A percentile compares a stretch with the other conserved stretches of the same genome.
Evolutionary conservation across 2,888 invertebrate species (phyloP).

Genomic region (Drosophila anomelani): DNA sequence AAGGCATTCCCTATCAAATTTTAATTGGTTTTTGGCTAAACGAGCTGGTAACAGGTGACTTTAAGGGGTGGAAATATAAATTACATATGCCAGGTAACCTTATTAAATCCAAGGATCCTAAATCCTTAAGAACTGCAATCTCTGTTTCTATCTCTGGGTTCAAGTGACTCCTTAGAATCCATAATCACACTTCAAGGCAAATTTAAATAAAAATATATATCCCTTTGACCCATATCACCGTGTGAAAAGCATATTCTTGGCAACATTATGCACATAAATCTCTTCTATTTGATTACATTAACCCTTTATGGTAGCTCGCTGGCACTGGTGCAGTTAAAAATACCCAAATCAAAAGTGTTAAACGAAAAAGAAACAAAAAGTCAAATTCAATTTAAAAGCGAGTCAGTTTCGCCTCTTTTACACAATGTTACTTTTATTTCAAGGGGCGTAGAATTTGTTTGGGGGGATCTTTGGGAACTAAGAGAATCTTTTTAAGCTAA

Average conservation of each 20-base stretch:
- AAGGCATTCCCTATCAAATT: constrained; percentile 29
- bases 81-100: constrained; percentile 14
- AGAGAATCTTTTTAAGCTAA: no score
- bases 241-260: constrained; percentile 29
- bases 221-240: constrained; percentile 41
- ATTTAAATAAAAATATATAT: constrained; percentile 37
- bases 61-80: constrained; percentile 5
- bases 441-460: background rate
- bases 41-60: constrained; percentile 14
- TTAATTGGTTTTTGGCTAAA: constrained; percentile 39
- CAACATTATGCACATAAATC: constrained; percentile 44
- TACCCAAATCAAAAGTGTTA: constrained; percentile 59
- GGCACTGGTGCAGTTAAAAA: constrained; percentile 27
- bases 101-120: background rate
- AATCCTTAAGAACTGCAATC: background rate
- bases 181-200: constrained; percentile 11
- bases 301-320: constrained; percentile 15
- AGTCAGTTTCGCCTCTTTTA: constrained; percentile 24
- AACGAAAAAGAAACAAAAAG: constrained; percentile 37
- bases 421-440: constrained; percentile 1
- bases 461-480: no score
- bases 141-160: background rate
- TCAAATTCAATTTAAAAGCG: constrained; percentile 48
- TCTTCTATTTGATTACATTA: constrained; percentile 52
- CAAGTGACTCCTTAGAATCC: constrained; percentile 3